Conservation (phyloP, 2,797 vertebrate species). For the Cyprinodon diabolis region DNA sequence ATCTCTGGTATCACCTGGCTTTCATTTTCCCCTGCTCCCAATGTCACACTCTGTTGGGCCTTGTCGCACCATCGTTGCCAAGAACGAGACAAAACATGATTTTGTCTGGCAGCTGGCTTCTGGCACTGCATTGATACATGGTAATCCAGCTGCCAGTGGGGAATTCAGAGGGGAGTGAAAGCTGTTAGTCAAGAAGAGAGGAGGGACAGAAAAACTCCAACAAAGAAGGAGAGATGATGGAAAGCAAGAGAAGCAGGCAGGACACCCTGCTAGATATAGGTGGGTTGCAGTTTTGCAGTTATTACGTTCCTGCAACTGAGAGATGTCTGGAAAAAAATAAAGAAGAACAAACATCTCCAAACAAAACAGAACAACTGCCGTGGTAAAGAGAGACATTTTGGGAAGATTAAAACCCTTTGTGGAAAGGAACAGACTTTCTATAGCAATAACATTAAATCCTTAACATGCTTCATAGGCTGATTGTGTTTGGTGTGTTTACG, state of each 20-base stretch:
- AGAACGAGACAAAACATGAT: slow-evolving; percentile 72
- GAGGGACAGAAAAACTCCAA: slow-evolving; percentile 21
- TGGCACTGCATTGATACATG: slow-evolving; percentile 70
- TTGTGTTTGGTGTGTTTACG: not conserved
- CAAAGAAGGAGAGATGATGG: slow-evolving; percentile 20
- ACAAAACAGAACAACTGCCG: not conserved
- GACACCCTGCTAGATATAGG: not conserved
- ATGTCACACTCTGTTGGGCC: slow-evolving; percentile 57
- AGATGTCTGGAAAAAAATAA: not conserved
- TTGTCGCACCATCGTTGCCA: slow-evolving; percentile 56
- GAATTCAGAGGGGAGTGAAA: slow-evolving; percentile 20
- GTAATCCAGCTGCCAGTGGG: slow-evolving; percentile 70
- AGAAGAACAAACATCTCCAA: not conserved
- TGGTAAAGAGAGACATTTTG: not conserved
- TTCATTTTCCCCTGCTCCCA: slow-evolving; percentile 42
- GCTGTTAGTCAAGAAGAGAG: slow-evolving; percentile 17
- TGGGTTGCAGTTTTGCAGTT: slow-evolving; percentile 13
- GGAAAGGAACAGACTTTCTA: not conserved
- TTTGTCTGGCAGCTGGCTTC: slow-evolving; percentile 69
- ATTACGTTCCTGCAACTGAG: not conserved
- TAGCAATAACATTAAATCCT: not conserved
- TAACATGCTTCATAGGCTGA: not conserved
- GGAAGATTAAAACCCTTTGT: not conserved
- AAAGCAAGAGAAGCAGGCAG: slow-evolving; percentile 11
- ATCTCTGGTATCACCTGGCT: slow-evolving; percentile 39